Evolutionary conservation across 2,888 invertebrate species (phyloP), one percentile per base, ranked within the genome.

Genomic region (Drosophila meridionalis): DNA sequence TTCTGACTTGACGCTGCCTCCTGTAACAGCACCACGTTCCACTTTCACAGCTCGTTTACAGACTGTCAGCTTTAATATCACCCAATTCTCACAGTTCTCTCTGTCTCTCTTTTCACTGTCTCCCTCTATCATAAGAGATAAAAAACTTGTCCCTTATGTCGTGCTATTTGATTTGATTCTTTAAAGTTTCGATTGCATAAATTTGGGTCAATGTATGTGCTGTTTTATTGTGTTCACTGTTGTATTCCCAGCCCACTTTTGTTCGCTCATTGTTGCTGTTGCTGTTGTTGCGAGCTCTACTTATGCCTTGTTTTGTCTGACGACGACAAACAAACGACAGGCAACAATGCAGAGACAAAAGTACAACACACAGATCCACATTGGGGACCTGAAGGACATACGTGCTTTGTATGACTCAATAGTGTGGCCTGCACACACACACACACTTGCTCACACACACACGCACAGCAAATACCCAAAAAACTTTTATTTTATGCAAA

Each of bases 401-500:
- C 82, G 85, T 85, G 85, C 78, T 89, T 87, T 87, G 88, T 85
- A 80, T 80, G 77, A 70, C 77, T 85, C 83, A 85, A 88, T 75
- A 77, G 79, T 68, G 57, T 50, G n/a, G 57, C 74, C 36, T 20
- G 28, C 32, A 56, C 43, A 50, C 28, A 62, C 38, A 34, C 28
- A 34, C n/a, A 28, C 32, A 45, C 36, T 50, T 40, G 40, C 34
- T 53, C 43, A 47, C 34, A 20, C 12, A 30, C 40, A 57, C 50
- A 52, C 67, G 47, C 53, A 43, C 30, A 20, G n/a, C 62, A 59
- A 45, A 52, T 56, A 38, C 40, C 65, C 73, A 74, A 80, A 52
- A 78, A 85, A 84, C 69, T 84, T 87, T 82, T 85, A 82, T 85
- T 89, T 85, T 89, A 85, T 85, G 89, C 83, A 85, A 85, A 85